These are phyloP conservation scores for Mystacornis crossleyi DNA, from an alignment of 2,113 vertebrate genomes.

Conservation along the genomic window DNA sequence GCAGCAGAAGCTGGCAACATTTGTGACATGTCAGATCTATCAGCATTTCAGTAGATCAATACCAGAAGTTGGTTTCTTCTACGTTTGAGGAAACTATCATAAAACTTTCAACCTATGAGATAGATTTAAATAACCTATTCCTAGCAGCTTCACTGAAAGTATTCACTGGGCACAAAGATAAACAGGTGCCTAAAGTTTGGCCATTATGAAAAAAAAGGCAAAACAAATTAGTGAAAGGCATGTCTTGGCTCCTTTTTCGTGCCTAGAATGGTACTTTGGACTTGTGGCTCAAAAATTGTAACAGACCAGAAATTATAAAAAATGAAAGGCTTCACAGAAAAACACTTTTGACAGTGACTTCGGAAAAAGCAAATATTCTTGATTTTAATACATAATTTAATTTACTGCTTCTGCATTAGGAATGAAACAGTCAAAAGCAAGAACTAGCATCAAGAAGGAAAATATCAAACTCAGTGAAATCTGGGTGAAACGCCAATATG, in stretches of 20 bases:
- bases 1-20: background rate
- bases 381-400: background rate
- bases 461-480: background rate
- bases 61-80: background rate
- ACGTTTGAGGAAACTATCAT: background rate
- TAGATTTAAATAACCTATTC: background rate
- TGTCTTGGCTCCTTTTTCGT: background rate
- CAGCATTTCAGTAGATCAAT: background rate
- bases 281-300: background rate
- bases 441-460: background rate
- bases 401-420: background rate
- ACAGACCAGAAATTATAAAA: background rate
- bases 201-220: background rate
- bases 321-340: background rate
- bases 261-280: background rate
- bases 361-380: background rate
- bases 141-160: background rate
- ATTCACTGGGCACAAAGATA: background rate
- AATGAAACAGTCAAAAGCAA: background rate
- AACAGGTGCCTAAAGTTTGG: background rate
- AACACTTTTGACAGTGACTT: background rate
- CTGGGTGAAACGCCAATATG: background rate
- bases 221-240: background rate
- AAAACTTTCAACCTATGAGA: background rate
- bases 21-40: background rate